These are phyloP conservation scores for Zaprionus ornatus DNA, from an alignment of 1,140 invertebrate genomes.

Conservation along the genomic window DNA sequence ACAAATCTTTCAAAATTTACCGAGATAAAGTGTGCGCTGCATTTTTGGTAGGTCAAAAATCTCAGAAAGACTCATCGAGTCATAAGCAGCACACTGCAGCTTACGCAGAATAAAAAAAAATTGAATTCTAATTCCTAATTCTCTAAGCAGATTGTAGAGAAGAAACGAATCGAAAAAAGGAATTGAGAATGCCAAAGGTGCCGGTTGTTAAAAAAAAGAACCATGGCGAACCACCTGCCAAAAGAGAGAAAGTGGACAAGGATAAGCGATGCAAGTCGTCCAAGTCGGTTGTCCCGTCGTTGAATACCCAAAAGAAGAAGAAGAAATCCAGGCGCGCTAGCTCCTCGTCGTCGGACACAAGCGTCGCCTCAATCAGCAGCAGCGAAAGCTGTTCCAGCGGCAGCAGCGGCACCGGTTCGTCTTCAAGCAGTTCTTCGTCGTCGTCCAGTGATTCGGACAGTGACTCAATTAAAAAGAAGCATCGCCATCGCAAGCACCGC, in stretches of 20 bases:
- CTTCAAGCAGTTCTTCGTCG: slow-evolving; percentile 6
- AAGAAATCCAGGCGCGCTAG: not conserved
- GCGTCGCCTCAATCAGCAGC: slow-evolving; percentile 7
- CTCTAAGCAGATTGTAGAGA: not conserved
- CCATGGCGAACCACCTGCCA: not conserved
- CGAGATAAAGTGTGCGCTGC: not conserved
- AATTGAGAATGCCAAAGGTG: slow-evolving; percentile 10
- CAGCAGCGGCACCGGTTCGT: slow-evolving; percentile 1
- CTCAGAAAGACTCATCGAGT: not conserved
- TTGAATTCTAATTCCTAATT: not conserved
- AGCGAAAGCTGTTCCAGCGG: slow-evolving; percentile 5
- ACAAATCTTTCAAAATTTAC: not conserved
- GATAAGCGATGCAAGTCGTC: not conserved
- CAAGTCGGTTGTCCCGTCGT: not conserved
- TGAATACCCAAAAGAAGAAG: slow-evolving; percentile 4
- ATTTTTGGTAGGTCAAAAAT: not conserved
- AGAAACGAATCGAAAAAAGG: not conserved
- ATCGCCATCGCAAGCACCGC: not conserved
- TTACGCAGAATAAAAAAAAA: not conserved
- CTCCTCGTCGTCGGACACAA: not conserved
- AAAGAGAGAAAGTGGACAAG: slow-evolving; percentile 11
- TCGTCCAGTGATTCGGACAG: slow-evolving; percentile 16
- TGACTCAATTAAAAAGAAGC: not conserved
- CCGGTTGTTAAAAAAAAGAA: not conserved
- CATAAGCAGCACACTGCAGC: not conserved